Base-by-base conservation (phyloP, 2,113 vertebrate species). In the Apaloderma vittatum region DNA sequence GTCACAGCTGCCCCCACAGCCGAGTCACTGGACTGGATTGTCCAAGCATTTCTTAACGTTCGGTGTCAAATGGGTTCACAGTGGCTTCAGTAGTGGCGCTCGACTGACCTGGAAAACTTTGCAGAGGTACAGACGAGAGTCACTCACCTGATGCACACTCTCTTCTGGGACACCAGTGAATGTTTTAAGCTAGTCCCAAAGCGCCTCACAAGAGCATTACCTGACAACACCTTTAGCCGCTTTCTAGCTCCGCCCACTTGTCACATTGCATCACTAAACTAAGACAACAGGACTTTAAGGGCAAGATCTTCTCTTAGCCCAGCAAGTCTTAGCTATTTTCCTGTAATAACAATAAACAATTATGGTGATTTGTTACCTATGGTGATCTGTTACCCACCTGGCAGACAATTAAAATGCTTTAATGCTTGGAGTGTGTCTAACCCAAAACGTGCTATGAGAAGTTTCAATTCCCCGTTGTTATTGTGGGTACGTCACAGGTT, bases 11-110 rank as follows among this genome's bases (percentile, higher is more conserved):
- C 61, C 86, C 32, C 68, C 34, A 32, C 32, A 71, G 55, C 9
- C 4, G 0, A 87, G 57, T 81, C 86, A 89, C 61, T 68, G 40
- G 19, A 84, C 48, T 63, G 83, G 83, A 92, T 65, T 7, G 14
- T 55, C 65, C 52, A 74, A 78, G 68, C 29, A 22, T 84, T 95
- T 91, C 89, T 67, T 89, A 94, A 94, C 65, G 92, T 84, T 24
- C 43, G 30, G 61, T n/a, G 93, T 93, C 89, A 94, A 78, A 52
- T 15, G 45, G 34, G 86, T 94, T 93, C 34, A 8, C 29, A 89
- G 19, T 34, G 45, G 81, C 68, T 77, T 57, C 51, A 67, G 29
- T 13, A 55, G 34, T 2, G 49, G 55, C 72, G 89, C 86, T 40
- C 81, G 58, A 51, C 43, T 84, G 72, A 86, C 43, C 65, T 55